A percentile compares a stretch with the other conserved stretches of the same genome.
Evolutionary conservation across 2,888 invertebrate species (phyloP).

Genomic region (Itoplectis maculator): DNA sequence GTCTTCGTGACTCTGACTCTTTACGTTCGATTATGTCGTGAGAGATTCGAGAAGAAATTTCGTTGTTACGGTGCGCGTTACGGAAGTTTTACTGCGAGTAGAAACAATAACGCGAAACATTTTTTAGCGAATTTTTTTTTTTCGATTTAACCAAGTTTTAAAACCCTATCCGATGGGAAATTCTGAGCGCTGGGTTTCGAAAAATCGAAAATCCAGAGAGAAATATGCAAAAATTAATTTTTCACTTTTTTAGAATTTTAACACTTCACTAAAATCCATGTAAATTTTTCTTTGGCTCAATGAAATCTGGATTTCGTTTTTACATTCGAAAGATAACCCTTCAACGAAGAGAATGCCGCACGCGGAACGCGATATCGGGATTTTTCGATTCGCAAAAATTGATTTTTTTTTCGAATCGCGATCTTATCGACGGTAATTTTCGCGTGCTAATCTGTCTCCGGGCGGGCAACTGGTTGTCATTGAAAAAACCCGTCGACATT

Average conservation of each 20-base stretch:
- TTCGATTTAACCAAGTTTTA: too few relatives aligned
- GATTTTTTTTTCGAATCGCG: not conserved
- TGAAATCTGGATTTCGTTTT: too few relatives aligned
- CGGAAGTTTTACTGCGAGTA: not conserved
- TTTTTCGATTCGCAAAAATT: too few relatives aligned
- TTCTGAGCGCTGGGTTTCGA: not conserved
- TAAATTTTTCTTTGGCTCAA: too few relatives aligned
- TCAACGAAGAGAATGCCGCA: too few relatives aligned
- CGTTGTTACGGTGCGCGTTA: constrained; percentile 20
- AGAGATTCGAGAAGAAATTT: constrained; percentile 14
- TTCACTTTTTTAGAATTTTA: too few relatives aligned
- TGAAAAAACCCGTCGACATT: constrained; percentile 15
- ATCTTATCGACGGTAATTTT: not conserved
- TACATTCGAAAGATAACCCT: too few relatives aligned
- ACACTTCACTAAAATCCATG: too few relatives aligned
- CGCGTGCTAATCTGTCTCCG: not conserved
- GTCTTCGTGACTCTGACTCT: too few relatives aligned
- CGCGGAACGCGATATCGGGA: too few relatives aligned
- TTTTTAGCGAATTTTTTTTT: too few relatives aligned
- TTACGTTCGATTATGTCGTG: constrained; percentile 17
- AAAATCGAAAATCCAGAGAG: not conserved
- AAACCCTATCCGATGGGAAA: not conserved
- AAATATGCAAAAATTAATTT: not conserved
- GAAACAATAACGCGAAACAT: too few relatives aligned
- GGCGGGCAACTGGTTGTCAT: not conserved